These are phyloP conservation scores for Geophilus truncorum DNA, from an alignment of 2,888 invertebrate species.

Conservation along the genomic window DNA sequence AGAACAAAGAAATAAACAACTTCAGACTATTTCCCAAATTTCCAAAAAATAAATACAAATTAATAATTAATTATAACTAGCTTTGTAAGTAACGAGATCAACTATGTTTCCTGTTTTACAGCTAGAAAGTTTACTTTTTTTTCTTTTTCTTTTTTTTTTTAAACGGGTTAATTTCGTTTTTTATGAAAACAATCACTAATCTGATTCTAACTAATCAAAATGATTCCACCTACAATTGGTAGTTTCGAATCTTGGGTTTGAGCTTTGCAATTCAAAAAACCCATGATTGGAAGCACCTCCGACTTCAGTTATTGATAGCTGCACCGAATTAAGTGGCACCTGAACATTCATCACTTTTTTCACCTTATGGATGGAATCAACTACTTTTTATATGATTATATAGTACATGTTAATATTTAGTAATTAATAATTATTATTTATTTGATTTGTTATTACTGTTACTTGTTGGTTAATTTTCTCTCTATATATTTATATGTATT, in stretches of 20 bases:
- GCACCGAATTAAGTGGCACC: constrained; percentile 7
- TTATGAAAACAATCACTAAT: constrained; percentile 7
- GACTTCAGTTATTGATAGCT: background rate
- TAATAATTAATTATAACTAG: background rate
- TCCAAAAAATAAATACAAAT: background rate
- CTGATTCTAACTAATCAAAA: constrained; percentile 5
- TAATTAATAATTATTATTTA: background rate
- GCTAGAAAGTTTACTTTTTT: background rate
- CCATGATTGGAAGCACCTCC: background rate
- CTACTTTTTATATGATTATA: background rate
- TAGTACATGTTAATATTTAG: background rate
- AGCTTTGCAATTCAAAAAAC: background rate
- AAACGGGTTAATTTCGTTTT: background rate
- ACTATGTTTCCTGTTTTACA: background rate
- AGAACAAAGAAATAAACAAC: background rate
- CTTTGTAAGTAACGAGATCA: background rate
- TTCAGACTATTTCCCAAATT: background rate
- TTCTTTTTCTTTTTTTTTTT: background rate
- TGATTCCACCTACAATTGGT: background rate
- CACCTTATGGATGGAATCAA: background rate
- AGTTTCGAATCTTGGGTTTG: background rate
- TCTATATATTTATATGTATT: background rate
- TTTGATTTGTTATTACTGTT: too few relatives aligned
- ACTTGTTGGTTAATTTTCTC: background rate
- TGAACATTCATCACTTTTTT: background rate